Conservation (phyloP, 2,797 vertebrate genomes). For the Diceros bicornis region DNA sequence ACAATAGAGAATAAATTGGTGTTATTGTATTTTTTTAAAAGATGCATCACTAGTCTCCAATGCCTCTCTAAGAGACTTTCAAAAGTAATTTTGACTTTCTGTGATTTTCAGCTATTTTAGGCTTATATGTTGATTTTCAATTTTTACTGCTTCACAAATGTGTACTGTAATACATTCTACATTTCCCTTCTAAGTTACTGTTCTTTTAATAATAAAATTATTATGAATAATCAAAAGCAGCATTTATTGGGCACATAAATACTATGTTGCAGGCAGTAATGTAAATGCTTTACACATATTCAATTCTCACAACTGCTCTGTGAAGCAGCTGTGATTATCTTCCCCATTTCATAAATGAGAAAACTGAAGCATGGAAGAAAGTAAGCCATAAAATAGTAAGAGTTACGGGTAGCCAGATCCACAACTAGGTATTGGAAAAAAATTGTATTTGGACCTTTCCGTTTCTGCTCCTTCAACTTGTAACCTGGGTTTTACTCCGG, state of each 20-base stretch:
- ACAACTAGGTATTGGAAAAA: neutral
- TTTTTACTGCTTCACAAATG: neutral
- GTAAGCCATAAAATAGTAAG: neutral
- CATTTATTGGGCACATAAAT: neutral
- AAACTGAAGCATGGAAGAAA: neutral
- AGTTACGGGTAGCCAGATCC: neutral
- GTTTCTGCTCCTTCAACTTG: neutral
- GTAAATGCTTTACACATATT: neutral
- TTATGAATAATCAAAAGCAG: neutral
- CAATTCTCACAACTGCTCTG: neutral
- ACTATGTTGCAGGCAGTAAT: neutral
- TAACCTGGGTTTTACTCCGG: neutral
- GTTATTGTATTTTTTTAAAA: neutral
- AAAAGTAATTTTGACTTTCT: neutral
- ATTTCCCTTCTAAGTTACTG: neutral
- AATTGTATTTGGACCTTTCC: neutral
- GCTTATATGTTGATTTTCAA: neutral
- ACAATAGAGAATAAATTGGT: neutral
- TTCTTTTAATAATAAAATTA: slow-evolving; percentile 12
- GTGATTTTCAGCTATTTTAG: neutral
- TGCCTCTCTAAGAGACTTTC: neutral
- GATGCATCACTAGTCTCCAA: neutral
- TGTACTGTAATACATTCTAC: neutral
- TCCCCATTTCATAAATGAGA: neutral
- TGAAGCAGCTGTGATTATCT: neutral